Evolutionary conservation across 30 jellyfish, hydroid and myxozoan genomes (phyloP).

Genomic region (Aurelia coerulea): DNA sequence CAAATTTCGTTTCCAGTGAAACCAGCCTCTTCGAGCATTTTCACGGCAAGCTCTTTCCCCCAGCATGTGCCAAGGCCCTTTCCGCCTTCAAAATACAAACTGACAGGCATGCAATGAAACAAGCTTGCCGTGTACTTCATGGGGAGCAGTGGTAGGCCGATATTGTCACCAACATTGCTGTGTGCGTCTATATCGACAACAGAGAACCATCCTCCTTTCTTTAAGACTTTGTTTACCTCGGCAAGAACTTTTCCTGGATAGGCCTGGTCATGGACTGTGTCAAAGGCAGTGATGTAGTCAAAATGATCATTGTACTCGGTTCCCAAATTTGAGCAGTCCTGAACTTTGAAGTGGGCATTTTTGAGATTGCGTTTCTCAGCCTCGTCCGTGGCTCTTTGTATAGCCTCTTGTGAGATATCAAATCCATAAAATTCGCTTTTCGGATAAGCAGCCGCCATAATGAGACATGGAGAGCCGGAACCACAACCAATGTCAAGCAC

Average conservation of each 20-base stretch:
- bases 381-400: constrained; percentile 16
- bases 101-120: constrained; percentile 72
- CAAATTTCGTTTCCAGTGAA: constrained; percentile 3
- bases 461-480: constrained; percentile 24
- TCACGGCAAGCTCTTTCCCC: constrained; percentile 58
- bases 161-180: constrained; percentile 46
- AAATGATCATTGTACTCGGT: constrained; percentile 1
- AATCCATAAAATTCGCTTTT: constrained; percentile 56
- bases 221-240: constrained; percentile 11
- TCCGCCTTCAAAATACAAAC: constrained; percentile 56
- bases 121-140: constrained; percentile 46
- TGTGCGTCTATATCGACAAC: constrained; percentile 51
- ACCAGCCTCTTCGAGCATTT: constrained; percentile 50
- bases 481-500: constrained; percentile 60
- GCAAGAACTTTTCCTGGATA: constrained; percentile 46
- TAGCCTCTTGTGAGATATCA: constrained; percentile 57
- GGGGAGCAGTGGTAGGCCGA: constrained; percentile 33
- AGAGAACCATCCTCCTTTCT: constrained; percentile 51
- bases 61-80: constrained; percentile 70
- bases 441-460: constrained; percentile 46
- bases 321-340: constrained; percentile 37
- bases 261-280: constrained; percentile 67
- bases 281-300: constrained; percentile 65
- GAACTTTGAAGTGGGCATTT: constrained; percentile 35
- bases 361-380: constrained; percentile 16